phyloP scores from a whole-genome alignment of 2,113 vertebrate species.

The Centropristis striata region DNA sequence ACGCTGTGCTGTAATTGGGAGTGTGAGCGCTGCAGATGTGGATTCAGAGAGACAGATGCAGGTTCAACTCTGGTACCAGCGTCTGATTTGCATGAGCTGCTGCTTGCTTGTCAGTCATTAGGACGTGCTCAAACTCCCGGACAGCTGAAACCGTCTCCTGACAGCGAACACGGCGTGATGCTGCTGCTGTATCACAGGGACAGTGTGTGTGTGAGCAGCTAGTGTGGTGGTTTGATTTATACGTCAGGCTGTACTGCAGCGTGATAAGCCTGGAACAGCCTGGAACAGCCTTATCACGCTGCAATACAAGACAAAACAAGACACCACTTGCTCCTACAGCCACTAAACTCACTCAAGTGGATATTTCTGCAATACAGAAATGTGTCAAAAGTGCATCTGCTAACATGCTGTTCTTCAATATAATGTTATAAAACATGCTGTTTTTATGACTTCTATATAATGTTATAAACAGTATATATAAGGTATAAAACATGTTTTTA shows the following conservation, averaged over 20 bases:
- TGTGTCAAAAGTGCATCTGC: constrained; percentile 2
- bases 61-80: constrained; percentile 74
- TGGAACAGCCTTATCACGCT: constrained; percentile 37
- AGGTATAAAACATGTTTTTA: too few species aligned
- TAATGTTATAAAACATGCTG: too few species aligned
- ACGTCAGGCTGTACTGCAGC: constrained; percentile 36
- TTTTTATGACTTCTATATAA: not conserved
- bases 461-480: not conserved
- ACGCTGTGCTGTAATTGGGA: constrained; percentile 50
- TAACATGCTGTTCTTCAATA: too few species aligned
- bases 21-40: constrained; percentile 55
- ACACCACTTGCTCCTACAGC: constrained; percentile 7
- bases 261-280: constrained; percentile 37
- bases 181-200: constrained; percentile 32
- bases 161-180: constrained; percentile 47
- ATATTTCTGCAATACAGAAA: constrained; percentile 39
- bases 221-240: constrained; percentile 55
- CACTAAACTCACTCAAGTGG: constrained; percentile 59
- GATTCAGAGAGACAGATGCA: constrained; percentile 73
- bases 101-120: constrained; percentile 76
- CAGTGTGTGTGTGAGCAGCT: not conserved
- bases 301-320: constrained; percentile 53
- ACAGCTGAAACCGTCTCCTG: constrained; percentile 55
- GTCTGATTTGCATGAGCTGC: constrained; percentile 78
- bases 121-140: constrained; percentile 63